Base-by-base conservation (phyloP, 2,113 vertebrate species). In the Syrmaticus mikado region DNA sequence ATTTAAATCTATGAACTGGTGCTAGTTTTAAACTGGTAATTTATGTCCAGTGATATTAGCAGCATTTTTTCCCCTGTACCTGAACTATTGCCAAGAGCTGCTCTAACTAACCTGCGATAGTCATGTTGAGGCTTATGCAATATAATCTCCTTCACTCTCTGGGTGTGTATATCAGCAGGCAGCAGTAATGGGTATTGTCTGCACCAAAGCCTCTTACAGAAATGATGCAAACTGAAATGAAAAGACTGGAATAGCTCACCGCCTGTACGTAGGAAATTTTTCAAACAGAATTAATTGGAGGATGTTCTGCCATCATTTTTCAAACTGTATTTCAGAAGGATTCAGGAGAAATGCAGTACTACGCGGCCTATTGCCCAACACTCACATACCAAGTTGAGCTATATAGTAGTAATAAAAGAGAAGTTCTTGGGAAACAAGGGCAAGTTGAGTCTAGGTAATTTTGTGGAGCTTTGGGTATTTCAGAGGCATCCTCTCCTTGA, bases 1-100 rank as follows among this genome's bases (percentile, higher is more conserved):
- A 96, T 96, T 96, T 93, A 92, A 92, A 92, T 94, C 94, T 92
- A 75, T 97, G 94, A 92, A 95, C 87, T 93, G 91, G 93, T 89
- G 81, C 95, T 94, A 50, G 89, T 86, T 92, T 89, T 95, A 92
- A 94, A 96, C 90, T 95, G 95, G 92, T 96, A 96, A 96, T 93
- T 97, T 94, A 97, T 95, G 91, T 94, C 87, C 79, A 74, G 82
- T 91, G 62, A 87, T 90, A 89, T 86, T 92, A 85, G 70, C 55
- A 84, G 66, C 52, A 55, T 41, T 96, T 94, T 85, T 85, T 79
- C 3, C 25, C 28, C 61, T 61, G 13, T 67, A 17, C 83, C 77
- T 97, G 95, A 95, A 78, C 65, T 78, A 16, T 91, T 87, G 91
- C 95, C 88, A 93, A 45, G 30, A 85, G 68, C 87, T 80, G 75